Evolutionary conservation across 53 echinoderm and acorn worm species (phyloP), one percentile per base, ranked within the genome.

Genomic region (Holothuria scabra): DNA sequence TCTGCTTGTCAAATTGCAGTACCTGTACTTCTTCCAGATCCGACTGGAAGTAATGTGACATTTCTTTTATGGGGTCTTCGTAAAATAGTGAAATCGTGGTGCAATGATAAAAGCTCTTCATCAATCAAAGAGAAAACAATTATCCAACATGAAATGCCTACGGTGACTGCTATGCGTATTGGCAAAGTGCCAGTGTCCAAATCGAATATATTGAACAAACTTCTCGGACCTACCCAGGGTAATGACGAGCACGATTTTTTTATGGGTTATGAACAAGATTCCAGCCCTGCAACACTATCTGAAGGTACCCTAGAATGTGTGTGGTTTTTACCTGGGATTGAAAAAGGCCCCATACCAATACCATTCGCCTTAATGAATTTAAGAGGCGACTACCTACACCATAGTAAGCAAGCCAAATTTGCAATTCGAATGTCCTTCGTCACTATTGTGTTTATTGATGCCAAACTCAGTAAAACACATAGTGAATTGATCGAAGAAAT

Each of bases 211-310:
- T 29, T 63, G 8, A 63, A 63, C 63, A 63, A 63, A 16, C 12
- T 63, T 20, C 21, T 63, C 6, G 63, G 63, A 19, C 25, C 26
- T 16, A 24, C 29, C 1, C 63, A 63, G 10, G 21, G 21, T 12
- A 18, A 63, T 63, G 63, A 63, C 29, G 63, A 63, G 22, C 63
- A 63, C 22, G 63, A 14, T 8, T 63, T 63, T 63, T 63, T 63
- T 12, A 29, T 24, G 1, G 22, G 63, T 63, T 29, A 6, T 63
- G 63, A 63, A 16, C 63, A 63, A 20, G 63, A 63, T 12, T 29
- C 63, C 1, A 1, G 1, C 22, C 26, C 25, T 1, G 12, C 63
- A 1, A 12, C 22, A 19, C 22, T 63, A 16, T 63, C 63, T 5
- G 29, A 63, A 29, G 63, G 63, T 1, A 63, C 63, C 1, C 8